Conservation (phyloP, 1,140 invertebrate species). For the Acromyrmex heyeri region DNA sequence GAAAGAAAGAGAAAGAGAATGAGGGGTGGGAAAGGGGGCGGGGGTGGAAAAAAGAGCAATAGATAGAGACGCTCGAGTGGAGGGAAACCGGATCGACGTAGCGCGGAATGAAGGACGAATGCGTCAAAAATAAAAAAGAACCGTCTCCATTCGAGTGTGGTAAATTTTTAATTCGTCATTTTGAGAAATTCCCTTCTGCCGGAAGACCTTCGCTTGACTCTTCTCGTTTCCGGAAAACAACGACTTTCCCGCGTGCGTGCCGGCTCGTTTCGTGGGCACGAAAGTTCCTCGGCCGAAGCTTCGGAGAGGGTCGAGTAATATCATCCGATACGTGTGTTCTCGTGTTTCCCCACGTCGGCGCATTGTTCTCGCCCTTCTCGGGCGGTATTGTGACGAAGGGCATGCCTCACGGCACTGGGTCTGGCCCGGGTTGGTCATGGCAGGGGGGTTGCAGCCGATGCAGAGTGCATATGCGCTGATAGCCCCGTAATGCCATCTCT, state of each 20-base stretch:
- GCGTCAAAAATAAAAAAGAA: slow-evolving; percentile 18
- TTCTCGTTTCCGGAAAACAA: neutral
- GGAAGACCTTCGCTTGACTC: neutral
- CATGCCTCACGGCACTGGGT: slow-evolving; percentile 71
- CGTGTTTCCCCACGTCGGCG: slow-evolving; percentile 79
- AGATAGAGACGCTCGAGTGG: slow-evolving; percentile 49
- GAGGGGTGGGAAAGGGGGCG: neutral
- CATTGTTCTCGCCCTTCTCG: slow-evolving; percentile 85
- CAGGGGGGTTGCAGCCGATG: slow-evolving; percentile 77
- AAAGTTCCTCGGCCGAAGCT: slow-evolving; percentile 56
- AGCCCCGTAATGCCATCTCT: slow-evolving; percentile 86
- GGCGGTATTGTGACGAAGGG: slow-evolving; percentile 81
- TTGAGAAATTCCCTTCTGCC: neutral
- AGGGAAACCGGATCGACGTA: slow-evolving; percentile 27
- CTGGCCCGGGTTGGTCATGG: neutral
- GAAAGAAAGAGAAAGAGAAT: neutral
- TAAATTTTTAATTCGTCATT: slow-evolving; percentile 19
- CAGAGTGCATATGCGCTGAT: slow-evolving; percentile 85
- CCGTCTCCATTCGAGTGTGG: slow-evolving; percentile 9
- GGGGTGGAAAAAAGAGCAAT: slow-evolving; percentile 70
- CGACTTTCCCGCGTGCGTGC: slow-evolving; percentile 51
- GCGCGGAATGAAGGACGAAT: slow-evolving; percentile 30
- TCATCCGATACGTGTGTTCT: slow-evolving; percentile 83
- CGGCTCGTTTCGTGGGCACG: slow-evolving; percentile 67
- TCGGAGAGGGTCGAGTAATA: slow-evolving; percentile 81